Evolutionary conservation across 2,113 vertebrate genomes (phyloP).

Genomic region (human (Homo sapiens)): GRCh38 chr11:44475001-44475500

Average conservation of each 20-base stretch:
- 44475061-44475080: neutral
- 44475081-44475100: neutral
- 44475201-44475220: neutral
- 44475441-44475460: neutral
- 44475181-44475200: neutral
- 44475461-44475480: neutral
- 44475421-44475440: slow-evolving; percentile 57
- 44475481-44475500: neutral
- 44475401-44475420: rapidly evolving
- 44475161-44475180: neutral
- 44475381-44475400: neutral
- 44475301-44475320: neutral
- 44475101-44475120: neutral
- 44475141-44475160: rapidly evolving
- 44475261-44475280: neutral
- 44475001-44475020: neutral
- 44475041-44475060: neutral
- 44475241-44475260: neutral
- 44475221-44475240: neutral
- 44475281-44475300: slow-evolving; percentile 44
- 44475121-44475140: neutral
- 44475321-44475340: slow-evolving; percentile 52
- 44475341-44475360: neutral
- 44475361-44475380: neutral
- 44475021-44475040: neutral